Evolutionary conservation across 2,113 vertebrate genomes (phyloP).

Genomic region (Hippocampus comes): DNA sequence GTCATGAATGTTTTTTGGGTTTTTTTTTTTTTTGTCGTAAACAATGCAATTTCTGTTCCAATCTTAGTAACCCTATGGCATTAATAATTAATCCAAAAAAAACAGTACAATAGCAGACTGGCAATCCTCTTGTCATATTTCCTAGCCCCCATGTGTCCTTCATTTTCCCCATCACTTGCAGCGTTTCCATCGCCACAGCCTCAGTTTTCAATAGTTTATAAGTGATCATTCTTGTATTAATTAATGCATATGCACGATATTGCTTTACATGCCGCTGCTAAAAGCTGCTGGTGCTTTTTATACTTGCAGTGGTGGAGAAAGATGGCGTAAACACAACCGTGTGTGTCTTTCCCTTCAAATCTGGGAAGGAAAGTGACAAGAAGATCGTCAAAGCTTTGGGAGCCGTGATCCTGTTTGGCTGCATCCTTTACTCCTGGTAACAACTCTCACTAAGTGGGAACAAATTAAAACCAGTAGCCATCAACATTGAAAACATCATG

Average conservation of each 20-base stretch:
- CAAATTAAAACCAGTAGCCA: conserved; percentile 28
- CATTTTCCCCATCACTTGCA: background rate
- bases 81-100: too few relatives aligned
- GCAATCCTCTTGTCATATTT: background rate
- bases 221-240: background rate
- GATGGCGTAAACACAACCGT: conserved; percentile 81
- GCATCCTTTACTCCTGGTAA: conserved; percentile 94
- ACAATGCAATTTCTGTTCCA: too few relatives aligned
- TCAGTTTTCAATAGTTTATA: conserved; percentile 6
- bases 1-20: too few relatives aligned
- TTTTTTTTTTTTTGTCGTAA: too few relatives aligned
- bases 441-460: conserved; percentile 1
- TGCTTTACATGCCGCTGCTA: background rate
- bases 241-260: background rate
- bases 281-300: conserved; percentile 3
- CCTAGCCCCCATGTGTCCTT: background rate
- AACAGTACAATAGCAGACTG: too few relatives aligned
- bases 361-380: conserved; percentile 79
- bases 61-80: too few relatives aligned
- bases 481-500: conserved; percentile 31
- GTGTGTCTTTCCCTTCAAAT: conserved; percentile 82
- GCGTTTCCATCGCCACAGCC: background rate
- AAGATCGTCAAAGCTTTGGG: conserved; percentile 84
- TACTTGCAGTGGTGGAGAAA: conserved; percentile 48
- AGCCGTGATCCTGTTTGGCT: conserved; percentile 80